Conservation (phyloP, 1,140 invertebrate species). For the Aphaenogaster floridana region DNA sequence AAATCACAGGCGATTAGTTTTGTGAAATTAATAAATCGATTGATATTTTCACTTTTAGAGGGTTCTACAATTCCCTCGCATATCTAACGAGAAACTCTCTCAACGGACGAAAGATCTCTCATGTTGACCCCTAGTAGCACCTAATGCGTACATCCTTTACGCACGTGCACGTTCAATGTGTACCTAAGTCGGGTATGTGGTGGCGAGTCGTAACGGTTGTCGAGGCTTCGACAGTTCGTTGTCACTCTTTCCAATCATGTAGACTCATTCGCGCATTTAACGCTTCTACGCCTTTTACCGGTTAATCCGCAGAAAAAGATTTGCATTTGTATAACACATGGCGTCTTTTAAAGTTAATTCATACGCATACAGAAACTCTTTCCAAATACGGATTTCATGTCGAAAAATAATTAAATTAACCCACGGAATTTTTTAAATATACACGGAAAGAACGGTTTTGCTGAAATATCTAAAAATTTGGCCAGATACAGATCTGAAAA, state of each 20-base stretch:
- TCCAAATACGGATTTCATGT: neutral
- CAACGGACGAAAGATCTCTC: constrained; percentile 42
- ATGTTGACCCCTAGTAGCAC: constrained; percentile 62
- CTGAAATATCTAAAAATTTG: too few species aligned
- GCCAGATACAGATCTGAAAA: too few species aligned
- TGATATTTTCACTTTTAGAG: constrained; percentile 25
- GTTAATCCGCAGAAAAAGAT: neutral
- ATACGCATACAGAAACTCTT: neutral
- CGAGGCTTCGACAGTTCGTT: constrained; percentile 65
- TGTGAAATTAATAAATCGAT: neutral
- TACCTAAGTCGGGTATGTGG: constrained; percentile 67
- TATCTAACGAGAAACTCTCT: neutral
- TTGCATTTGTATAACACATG: constrained; percentile 17
- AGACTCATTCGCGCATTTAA: constrained; percentile 68
- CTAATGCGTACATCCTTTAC: constrained; percentile 40
- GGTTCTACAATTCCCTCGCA: neutral
- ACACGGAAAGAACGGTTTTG: too few species aligned
- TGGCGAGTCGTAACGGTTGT: constrained; percentile 74
- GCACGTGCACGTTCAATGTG: constrained; percentile 14
- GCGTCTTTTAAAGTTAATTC: neutral
- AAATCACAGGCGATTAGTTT: neutral
- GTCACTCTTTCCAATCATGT: constrained; percentile 72
- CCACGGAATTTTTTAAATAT: neutral
- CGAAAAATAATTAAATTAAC: neutral
- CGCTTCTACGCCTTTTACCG: constrained; percentile 46